Evolutionary conservation across 2,113 vertebrate genomes (phyloP), one percentile per base, ranked within the genome.

Genomic region (Chaetodon trifascialis): DNA sequence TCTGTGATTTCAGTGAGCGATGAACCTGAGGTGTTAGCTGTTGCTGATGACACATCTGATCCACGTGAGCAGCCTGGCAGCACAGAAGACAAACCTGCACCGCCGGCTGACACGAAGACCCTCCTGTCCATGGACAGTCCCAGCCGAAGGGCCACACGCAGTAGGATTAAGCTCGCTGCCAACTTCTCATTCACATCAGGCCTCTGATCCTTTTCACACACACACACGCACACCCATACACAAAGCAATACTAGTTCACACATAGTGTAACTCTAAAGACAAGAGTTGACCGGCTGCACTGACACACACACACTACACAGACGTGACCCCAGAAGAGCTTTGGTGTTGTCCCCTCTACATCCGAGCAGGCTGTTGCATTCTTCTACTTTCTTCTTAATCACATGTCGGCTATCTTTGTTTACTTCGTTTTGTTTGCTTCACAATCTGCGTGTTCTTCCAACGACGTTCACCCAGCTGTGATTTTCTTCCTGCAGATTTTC

Each of bases 101-200:
- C 76, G 12, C 76, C 78, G 25, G 58, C 79, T 5, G 54, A 73
- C 36, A 19, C n/a, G 6, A 92, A 90, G 75, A 47, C 66, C 4
- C 4, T 21, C 15, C 6, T 38, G 7, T 81, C 82, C 23, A 73
- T 23, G 19, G 97, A 97, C 88, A 99, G 97, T 86, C 97, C 98
- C 62, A 94, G 95, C 91, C 97, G 95, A 94, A 97, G 95, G 92
- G 95, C 95, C 40, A 86, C 94, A 52, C 97, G 98, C 90, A 97
- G 91, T 91, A 96, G 95, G 94, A 96, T 99, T 59, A 97, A 96
- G 91, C 94, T 99, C 79, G 98, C 98, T 68, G 98, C 97, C 78
- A 99, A 99, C 87, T 99, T 99, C 69, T 97, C 97, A n/a, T 95
- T 97, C 89, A 95, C 96, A 5, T 94, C 96, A 79, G 86, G 95